Evolutionary conservation across 2,113 vertebrate genomes (phyloP).

Genomic region (Microtus oregoni): DNA sequence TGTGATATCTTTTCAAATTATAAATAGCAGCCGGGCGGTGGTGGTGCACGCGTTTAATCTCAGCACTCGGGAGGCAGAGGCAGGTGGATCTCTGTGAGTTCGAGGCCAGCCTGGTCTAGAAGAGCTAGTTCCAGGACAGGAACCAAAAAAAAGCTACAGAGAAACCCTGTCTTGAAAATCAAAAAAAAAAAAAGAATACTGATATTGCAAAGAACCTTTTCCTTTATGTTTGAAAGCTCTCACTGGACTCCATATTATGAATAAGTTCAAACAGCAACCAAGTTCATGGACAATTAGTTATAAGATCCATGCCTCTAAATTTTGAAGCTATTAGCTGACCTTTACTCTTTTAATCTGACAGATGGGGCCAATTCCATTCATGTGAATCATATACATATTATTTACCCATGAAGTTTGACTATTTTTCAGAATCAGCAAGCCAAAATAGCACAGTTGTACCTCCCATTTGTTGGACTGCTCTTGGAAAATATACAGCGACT

Average conservation of each 20-base stretch:
- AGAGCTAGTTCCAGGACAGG: no score
- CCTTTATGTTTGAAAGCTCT: slow-evolving; percentile 23
- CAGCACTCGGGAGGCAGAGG: no score
- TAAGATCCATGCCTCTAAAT: background rate
- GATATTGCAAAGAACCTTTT: slow-evolving; percentile 2
- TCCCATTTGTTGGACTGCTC: slow-evolving; percentile 93
- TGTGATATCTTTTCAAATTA: background rate
- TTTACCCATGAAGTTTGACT: background rate
- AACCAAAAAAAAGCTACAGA: no score
- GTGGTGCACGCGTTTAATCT: no score
- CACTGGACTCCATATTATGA: background rate
- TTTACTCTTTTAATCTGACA: slow-evolving; percentile 43
- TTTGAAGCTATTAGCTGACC: background rate
- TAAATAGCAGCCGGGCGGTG: background rate
- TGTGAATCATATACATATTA: background rate
- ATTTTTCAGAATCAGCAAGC: slow-evolving; percentile 95
- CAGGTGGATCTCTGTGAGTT: no score
- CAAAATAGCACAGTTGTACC: slow-evolving; percentile 95
- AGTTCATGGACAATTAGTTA: slow-evolving; percentile 7
- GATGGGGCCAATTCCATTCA: background rate
- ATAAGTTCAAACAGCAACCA: slow-evolving; percentile 29
- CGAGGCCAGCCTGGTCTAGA: no score
- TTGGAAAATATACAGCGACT: slow-evolving; percentile 95
- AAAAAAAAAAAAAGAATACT: background rate
- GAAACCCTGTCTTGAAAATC: no score